These are phyloP conservation scores for Centropus bengalensis DNA, from an alignment of 2,113 vertebrate species.

Conservation along the genomic window DNA sequence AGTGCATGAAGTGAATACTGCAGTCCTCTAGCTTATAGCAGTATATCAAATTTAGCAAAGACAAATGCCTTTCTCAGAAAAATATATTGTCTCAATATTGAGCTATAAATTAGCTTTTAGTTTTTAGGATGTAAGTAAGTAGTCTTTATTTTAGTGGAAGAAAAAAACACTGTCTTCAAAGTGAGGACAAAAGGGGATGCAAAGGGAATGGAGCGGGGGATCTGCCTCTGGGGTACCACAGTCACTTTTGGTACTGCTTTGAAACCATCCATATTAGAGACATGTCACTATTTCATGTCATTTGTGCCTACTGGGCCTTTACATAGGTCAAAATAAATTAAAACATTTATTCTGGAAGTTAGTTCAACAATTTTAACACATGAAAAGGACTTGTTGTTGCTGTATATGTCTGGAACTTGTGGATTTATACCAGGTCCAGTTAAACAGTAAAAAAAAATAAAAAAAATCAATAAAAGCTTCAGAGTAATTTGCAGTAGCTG, in stretches of 20 bases:
- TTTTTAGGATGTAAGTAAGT: background rate
- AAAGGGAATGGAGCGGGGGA: background rate
- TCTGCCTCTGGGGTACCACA: background rate
- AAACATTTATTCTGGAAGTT: background rate
- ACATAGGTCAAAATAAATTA: background rate
- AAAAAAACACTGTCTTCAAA: background rate
- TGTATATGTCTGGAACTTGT: background rate
- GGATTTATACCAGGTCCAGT: background rate
- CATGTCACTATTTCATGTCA: background rate
- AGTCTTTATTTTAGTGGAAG: background rate
- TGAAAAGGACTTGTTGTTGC: background rate
- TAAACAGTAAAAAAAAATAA: background rate
- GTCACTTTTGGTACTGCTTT: background rate
- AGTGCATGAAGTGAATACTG: background rate
- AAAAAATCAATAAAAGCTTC: background rate
- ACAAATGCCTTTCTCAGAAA: background rate
- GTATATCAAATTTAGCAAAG: background rate
- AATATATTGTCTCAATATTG: background rate
- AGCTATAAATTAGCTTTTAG: conserved; percentile 3
- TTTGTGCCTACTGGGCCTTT: background rate
- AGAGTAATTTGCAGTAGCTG: background rate
- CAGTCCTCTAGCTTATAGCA: background rate
- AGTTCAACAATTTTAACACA: background rate
- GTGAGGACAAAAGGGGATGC: too few relatives aligned
- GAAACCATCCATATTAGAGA: background rate